Evolutionary conservation across 1,140 invertebrate species (phyloP), one percentile per base, ranked within the genome.

Genomic region (Oscheius sp.): DNA sequence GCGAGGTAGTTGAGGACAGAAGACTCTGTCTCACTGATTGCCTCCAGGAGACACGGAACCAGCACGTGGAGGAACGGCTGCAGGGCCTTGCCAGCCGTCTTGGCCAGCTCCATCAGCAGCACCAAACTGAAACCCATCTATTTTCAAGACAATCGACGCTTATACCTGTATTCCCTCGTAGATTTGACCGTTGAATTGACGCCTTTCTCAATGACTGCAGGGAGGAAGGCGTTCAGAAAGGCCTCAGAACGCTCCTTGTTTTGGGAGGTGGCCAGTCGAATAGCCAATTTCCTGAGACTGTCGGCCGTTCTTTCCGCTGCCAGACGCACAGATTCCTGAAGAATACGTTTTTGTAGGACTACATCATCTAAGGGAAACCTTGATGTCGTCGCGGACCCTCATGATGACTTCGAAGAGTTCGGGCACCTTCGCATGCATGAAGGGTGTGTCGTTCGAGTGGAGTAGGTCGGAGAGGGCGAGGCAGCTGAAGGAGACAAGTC

Each of bases 331-430:
- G 86, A 86, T 78, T 87, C 86, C 85, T 87, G 74, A 38, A 84
- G 78, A n/a, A 46, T 42, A 28, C 63, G 68, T 38, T 68, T 13
- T 68, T 62, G 26, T 67, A 72, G 13, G 55, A 18, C 26, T 32
- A 46, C 18, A 65, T 23, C 28, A 15, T 23, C 20, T 26, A 20
- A 4, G 13, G 23, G 32, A 18, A 0, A 71, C 92, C 82, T 95
- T 94, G 79, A 94, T 91, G 85, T 95, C 93, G 85, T 95, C 94
- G 90, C 93, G 91, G 0, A 95, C 93, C 35, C 91, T 86, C 80
- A 95, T 93, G 35, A 94, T 85, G 82, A 91, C 90, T 13, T 88
- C 87, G 92, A 93, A 94, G 2, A 95, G 86, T 77, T 90, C 89
- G 0, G 89, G 88, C 62, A 93, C 83, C 36, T 85, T 78, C 64